Evolutionary conservation across 2,888 invertebrate genomes (phyloP).

Genomic region (Pherbina coryleti): DNA sequence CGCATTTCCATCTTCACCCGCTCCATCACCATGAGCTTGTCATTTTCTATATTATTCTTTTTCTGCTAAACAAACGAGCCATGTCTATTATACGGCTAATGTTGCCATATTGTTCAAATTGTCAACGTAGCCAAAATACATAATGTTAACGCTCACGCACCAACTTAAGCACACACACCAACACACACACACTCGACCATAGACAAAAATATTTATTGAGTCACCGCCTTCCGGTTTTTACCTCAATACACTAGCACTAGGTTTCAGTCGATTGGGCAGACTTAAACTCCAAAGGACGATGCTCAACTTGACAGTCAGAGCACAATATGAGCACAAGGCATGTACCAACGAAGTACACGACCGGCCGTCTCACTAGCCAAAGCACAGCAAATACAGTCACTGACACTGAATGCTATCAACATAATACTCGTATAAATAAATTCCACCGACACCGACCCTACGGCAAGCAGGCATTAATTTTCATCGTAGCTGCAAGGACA

Average conservation of each 20-base stretch:
- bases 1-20: too few relatives aligned
- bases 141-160: not conserved
- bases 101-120: too few relatives aligned
- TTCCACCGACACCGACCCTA: not conserved
- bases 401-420: not conserved
- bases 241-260: not conserved
- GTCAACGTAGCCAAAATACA: too few relatives aligned
- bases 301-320: not conserved
- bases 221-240: too few relatives aligned
- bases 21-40: too few relatives aligned
- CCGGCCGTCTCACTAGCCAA: not conserved
- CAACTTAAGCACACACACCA: not conserved
- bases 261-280: not conserved
- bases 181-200: not conserved
- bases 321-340: not conserved
- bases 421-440: constrained; percentile 19
- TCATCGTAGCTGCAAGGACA: constrained; percentile 10
- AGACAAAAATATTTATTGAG: too few relatives aligned
- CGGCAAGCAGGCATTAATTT: constrained; percentile 6
- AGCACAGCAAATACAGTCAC: not conserved
- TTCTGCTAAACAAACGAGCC: too few relatives aligned
- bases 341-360: not conserved
- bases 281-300: not conserved
- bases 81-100: too few relatives aligned
- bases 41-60: too few relatives aligned